Percentiles rank a stretch among this genome's conserved stretches.
Evolutionary conservation across 2,113 vertebrate genomes (phyloP).

Genomic region (Ellobius talpinus): DNA sequence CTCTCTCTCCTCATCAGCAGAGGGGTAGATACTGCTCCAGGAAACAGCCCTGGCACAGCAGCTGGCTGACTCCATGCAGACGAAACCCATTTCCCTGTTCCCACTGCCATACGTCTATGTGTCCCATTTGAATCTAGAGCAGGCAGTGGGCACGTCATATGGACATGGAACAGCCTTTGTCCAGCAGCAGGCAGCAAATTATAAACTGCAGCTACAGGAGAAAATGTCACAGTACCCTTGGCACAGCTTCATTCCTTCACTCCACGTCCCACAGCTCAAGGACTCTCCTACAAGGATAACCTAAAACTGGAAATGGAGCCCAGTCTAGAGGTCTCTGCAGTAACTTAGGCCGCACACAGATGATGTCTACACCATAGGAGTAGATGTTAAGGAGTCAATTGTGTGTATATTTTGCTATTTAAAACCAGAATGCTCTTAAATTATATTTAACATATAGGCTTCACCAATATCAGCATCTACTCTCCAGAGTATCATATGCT

Average conservation of each 20-base stretch:
- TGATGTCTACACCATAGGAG: neutral
- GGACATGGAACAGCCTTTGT: neutral
- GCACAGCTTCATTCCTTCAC: neutral
- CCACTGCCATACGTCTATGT: neutral
- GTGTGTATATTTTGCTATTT: neutral
- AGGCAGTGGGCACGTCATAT: neutral
- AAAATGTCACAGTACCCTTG: neutral
- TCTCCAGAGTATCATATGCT: neutral
- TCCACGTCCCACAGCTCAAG: neutral
- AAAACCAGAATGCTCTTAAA: neutral
- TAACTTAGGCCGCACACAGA: neutral
- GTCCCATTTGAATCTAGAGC: neutral
- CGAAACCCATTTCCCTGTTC: neutral
- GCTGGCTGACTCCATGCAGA: neutral
- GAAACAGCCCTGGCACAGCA: neutral
- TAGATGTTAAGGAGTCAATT: neutral
- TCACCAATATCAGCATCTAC: neutral
- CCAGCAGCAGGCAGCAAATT: neutral
- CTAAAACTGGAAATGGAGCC: constrained; percentile 30
- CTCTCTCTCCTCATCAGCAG: neutral
- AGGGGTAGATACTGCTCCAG: neutral
- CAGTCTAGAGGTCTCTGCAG: constrained; percentile 3
- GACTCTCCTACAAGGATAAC: neutral
- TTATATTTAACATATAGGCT: neutral
- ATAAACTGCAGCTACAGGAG: neutral